Conservation (phyloP, 1,140 invertebrate species). For the Pissodes strobi region DNA sequence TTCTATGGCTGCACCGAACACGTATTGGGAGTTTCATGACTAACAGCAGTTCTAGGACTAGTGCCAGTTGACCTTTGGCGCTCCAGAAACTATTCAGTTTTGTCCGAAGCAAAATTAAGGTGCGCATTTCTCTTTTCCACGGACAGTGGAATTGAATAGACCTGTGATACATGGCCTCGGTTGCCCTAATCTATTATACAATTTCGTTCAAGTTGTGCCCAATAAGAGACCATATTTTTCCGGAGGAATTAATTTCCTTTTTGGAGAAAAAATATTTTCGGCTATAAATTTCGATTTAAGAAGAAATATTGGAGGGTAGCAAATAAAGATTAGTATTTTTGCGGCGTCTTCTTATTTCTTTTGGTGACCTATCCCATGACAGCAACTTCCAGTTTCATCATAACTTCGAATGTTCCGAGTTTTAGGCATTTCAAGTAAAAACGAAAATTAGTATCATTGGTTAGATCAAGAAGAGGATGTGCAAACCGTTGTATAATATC, state of each 20-base stretch:
- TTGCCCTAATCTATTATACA: slow-evolving; percentile 37
- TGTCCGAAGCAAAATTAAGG: slow-evolving; percentile 51
- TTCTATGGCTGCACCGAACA: too few relatives aligned
- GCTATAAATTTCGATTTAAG: slow-evolving; percentile 12
- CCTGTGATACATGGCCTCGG: slow-evolving; percentile 41
- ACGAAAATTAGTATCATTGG: too few relatives aligned
- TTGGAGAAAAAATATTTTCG: slow-evolving; percentile 9
- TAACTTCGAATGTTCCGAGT: too few relatives aligned
- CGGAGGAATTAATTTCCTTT: slow-evolving; percentile 6
- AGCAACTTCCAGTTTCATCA: too few relatives aligned
- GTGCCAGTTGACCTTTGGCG: slow-evolving; percentile 49
- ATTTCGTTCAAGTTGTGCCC: slow-evolving; percentile 34
- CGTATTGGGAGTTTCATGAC: too few relatives aligned
- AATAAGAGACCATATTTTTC: slow-evolving; percentile 29
- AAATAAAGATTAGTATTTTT: too few relatives aligned
- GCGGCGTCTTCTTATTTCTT: too few relatives aligned
- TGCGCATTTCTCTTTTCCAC: slow-evolving; percentile 48
- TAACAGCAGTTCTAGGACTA: slow-evolving; percentile 41
- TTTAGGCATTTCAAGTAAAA: too few relatives aligned
- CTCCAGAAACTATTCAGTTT: slow-evolving; percentile 45
- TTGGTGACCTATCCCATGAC: too few relatives aligned
- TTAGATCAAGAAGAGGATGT: too few relatives aligned
- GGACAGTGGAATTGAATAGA: slow-evolving; percentile 49
- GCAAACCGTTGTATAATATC: too few relatives aligned
- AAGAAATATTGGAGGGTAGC: background rate